phyloP scores from a whole-genome alignment of 2,888 invertebrate species.

The Metallyticus violacea region DNA sequence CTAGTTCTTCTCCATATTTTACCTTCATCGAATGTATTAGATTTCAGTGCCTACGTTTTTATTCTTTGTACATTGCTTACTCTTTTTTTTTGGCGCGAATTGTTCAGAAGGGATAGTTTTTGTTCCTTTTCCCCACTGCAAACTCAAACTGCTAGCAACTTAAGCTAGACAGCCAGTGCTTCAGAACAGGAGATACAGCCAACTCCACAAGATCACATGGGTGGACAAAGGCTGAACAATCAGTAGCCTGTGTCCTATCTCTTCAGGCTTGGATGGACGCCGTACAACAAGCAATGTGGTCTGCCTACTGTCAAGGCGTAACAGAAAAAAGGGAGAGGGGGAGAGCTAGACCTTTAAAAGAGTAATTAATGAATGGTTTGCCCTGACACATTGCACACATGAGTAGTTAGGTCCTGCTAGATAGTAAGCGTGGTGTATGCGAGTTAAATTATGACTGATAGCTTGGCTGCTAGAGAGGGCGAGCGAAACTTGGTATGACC shows the following conservation, averaged over 20 bases:
- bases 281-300: constrained; percentile 18
- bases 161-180: no score
- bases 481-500: not conserved
- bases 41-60: no score
- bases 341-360: constrained; percentile 6
- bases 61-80: no score
- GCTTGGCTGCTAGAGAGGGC: not conserved
- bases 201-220: not conserved
- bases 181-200: no score
- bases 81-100: no score
- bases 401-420: not conserved
- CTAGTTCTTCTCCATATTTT: no score
- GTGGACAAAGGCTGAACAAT: not conserved
- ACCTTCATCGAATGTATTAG: no score
- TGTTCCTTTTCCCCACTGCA: not conserved
- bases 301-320: constrained; percentile 15
- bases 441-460: constrained; percentile 19
- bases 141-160: not conserved
- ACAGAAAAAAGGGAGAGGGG: not conserved
- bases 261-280: constrained; percentile 14
- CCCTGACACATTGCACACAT: constrained; percentile 18
- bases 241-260: not conserved
- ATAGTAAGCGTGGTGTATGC: constrained; percentile 10
- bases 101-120: not conserved
- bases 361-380: constrained; percentile 18